Base-by-base conservation (phyloP, 2,113 vertebrate species). In the Pseudolaguvia tuberculata region DNA sequence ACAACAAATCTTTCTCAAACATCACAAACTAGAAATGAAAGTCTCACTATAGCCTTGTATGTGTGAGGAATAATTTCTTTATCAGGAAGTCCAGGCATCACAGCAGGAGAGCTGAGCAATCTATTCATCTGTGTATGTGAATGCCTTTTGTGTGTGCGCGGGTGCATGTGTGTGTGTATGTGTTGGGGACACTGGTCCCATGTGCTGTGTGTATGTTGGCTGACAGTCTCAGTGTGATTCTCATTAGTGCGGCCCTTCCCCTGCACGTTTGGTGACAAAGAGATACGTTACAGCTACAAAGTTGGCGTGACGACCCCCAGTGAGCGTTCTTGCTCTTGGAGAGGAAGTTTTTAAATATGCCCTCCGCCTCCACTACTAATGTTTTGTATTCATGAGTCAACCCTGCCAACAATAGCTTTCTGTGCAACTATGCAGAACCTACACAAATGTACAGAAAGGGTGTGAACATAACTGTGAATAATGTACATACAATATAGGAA, bases 241-340 rank as follows among this genome's bases (percentile, higher is more conserved):
- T 83, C 79, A 90, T 89, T 91, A 92, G 86, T 79, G 21, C 63
- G 57, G 74, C 83, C 85, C 78, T 69, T 77, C 75, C 78, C 78
- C 35, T 50, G 67, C 56, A 62, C 48, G 25, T 74, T 79, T 15
- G 6, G 57, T 61, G 77, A 91, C 90, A 92, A 91, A 85, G 78
- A 85, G 78, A 83, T 76, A 61, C 70, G 68, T 81, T 81, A 75
- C 25, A 3, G 25, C 15, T 66, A 86, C 86, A 90, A 91, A 91
- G 85, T 88, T 83, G 78, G 82, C 86, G 84, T 91, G 90, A 92
- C 89, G 87, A 89, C 89, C 88, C 85, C 86, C 70, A 47, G 83
- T 77, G 70, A 15, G 13, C 27, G 51, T 57, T 51, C 75, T 69
- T 25, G 63, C 72, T 63, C 75, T 77, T 25, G 58, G 83, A 79